Conservation (phyloP, 2,888 invertebrate genomes). For the Acanthacorydalis orientalis region DNA sequence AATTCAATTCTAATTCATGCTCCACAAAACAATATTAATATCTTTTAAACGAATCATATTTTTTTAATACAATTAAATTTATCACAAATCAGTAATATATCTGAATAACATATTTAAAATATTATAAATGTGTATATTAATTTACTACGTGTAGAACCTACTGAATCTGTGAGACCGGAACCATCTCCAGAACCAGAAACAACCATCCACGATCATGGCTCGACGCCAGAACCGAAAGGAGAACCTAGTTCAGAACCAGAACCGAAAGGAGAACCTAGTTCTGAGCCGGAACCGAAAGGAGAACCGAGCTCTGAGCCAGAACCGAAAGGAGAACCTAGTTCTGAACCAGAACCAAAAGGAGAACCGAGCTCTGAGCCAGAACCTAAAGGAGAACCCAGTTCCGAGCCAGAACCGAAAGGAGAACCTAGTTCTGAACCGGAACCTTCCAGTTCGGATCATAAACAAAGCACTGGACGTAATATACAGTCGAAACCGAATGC, state of each 20-base stretch:
- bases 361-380: conserved; percentile 17
- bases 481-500: conserved; percentile 20
- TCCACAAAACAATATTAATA: no score
- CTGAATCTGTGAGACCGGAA: conserved; percentile 14
- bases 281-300: conserved; percentile 23
- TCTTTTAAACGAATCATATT: no score
- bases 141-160: conserved; percentile 12
- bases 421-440: conserved; percentile 26
- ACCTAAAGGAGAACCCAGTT: conserved; percentile 19
- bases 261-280: conserved; percentile 27
- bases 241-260: conserved; percentile 28
- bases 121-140: no score
- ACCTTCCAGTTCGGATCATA: conserved; percentile 21
- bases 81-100: no score
- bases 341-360: conserved; percentile 21
- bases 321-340: conserved; percentile 23
- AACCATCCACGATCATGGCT: conserved; percentile 22
- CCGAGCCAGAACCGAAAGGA: conserved; percentile 25
- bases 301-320: conserved; percentile 31
- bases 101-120: no score
- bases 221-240: conserved; percentile 27
- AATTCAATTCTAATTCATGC: no score
- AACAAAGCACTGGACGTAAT: conserved; percentile 23
- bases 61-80: no score
- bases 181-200: conserved; percentile 19